Base-by-base conservation (phyloP, 2,113 vertebrate species). In the Falco punctatus region DNA sequence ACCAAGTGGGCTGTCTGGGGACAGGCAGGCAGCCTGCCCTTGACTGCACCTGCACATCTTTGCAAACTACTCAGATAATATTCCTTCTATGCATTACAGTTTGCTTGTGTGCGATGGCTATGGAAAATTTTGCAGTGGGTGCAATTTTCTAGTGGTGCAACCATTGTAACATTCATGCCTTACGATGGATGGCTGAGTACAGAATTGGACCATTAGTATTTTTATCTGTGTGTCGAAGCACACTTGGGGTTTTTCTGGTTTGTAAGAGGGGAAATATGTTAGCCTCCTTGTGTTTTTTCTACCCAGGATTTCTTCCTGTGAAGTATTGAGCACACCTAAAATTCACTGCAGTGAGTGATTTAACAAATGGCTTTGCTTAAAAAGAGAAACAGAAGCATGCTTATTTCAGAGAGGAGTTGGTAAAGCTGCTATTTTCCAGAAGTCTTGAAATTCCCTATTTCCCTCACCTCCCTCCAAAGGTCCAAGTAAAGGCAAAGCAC, bases 131-230 rank as follows among this genome's bases (percentile, higher is more conserved):
- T 32, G n/a, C 52, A 32, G 44, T 26, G 26, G 9, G 26, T 49
- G 5, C 19, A 32, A 13, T 38, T 91, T 83, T 71, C 49, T 46
- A 48, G 18, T 35, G 44, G 8, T 51, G 62, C 52, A 80, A 35
- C 12, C 11, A 2, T 38, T 3, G 0, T 42, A 40, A n/a, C 0
- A 0, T 0, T 51, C 5, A 11, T 65, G 49, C 21, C 49, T 57
- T 38, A 38, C 38, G 35, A 81, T 38, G 38, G 49, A 44, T 26
- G 28, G 11, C 44, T 81, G 15, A 55, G 17, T 48, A 15, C 3
- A 27, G 44, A 67, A 80, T 58, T 38, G 30, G 24, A 79, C 61
- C 64, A 15, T 35, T 52, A 35, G 12, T 54, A 30, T 62, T 85
- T 87, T 81, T 79, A 48, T 62, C 73, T 58, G 20, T 0, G 0